Evolutionary conservation across 2,888 invertebrate species (phyloP), one percentile per base, ranked within the genome.

Genomic region (Scaptomyza flava): DNA sequence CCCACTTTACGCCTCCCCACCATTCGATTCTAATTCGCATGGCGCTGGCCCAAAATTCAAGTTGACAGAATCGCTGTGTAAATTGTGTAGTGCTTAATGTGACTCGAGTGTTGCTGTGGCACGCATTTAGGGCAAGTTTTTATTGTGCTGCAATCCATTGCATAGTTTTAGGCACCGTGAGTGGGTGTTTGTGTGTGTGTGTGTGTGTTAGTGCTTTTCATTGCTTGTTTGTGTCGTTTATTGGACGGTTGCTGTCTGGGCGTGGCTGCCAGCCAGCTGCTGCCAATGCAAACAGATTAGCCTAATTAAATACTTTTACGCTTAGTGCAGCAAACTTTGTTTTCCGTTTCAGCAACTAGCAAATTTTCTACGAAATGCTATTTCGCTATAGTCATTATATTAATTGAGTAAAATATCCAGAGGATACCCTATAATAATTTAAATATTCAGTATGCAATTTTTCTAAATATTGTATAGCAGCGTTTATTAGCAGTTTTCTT

Each of bases 221-320:
- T 64, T 14, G 51, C 53, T 46, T 60, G 45, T 57, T 36, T 45
- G 17, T 58, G 53, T 36, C 57, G 43, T 58, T 54, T 61, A 41
- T 59, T 59, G 45, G 27, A 46, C 36, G 23, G 43, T 14, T 62
- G 12, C 57, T 56, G 36, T 33, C 27, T 63, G 48, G 31, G 33
- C 31, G 20, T 48, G 33, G 17, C 17, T 23, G 38, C n/a, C 33
- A n/a, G 7, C 41, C 63, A 17, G 23, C 31, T 38, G 57, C 58
- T 56, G 51, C 36, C 67, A 74, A 70, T 77, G 77, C 70, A 77
- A 79, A 82, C 72, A 81, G 81, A 81, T 81, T 82, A 81, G 82
- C 75, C 80, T 81, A 81, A 81, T 82, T 82, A 81, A 81, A 81
- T 77, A 77, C 79, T 77, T 77, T 72, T 71, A 48, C 68, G 41